Base-by-base conservation (phyloP, 2,888 invertebrate genomes). In the Tolmerus cingulatus region DNA sequence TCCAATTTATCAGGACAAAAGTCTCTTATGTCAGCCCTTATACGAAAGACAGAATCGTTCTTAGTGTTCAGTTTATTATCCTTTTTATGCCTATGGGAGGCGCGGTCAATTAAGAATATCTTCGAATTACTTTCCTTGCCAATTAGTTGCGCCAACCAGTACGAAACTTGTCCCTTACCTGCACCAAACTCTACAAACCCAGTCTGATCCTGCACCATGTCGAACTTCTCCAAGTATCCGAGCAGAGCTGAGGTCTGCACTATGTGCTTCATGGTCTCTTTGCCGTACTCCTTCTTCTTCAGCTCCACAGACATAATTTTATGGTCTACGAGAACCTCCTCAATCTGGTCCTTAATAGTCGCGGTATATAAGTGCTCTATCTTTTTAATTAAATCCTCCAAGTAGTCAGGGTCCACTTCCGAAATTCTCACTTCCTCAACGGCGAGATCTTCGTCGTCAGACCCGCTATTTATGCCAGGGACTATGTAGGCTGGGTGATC, bases 111-210 rank as follows among this genome's bases (percentile, higher is more conserved):
- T 34, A 97, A 93, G 88, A 98, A 91, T 89, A 96, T 95, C 88
- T 95, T 94, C 23, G 94, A 93, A 78, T 92, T 90, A 88, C 94
- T 93, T 16, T 89, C 89, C 0, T 89, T 51, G 0, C 90, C 27
- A 89, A 96, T 94, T 66, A 95, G 94, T 89, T 93, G 93, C 27
- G 96, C 95, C 86, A 96, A 92, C 95, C 96, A 97, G 92, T 95
- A 97, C 12, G 97, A 96, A 82, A 98, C 91, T 89, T 96, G 96
- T 0, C 97, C 98, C 94, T 96, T 97, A n/a, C 98, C 98, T 14
- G 97, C 97, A 0, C 98, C 98, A 90, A 97, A 96, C 92, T 98
- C 98, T 87, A 98, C 94, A 90, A 95, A 97, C 92, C 96, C 96
- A 0, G 96, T 95, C 30, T 94, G 91, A 12, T 95, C 93, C 14